Percentiles rank a stretch among this genome's conserved stretches.
These are phyloP conservation scores for Arvicanthis niloticus DNA, from an alignment of 2,113 vertebrate genomes.

Conservation along the genomic window DNA sequence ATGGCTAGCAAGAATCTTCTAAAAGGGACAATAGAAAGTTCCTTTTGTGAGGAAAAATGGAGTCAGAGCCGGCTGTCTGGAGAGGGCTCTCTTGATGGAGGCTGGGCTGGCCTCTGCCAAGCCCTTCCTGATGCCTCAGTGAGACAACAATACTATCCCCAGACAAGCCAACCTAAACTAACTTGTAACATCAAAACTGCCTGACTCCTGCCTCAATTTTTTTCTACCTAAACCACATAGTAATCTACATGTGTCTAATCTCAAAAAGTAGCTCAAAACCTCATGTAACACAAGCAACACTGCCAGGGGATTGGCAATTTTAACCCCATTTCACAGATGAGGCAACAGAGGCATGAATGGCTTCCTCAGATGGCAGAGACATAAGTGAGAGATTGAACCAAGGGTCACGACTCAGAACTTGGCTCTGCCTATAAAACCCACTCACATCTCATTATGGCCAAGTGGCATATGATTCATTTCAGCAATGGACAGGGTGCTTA, in stretches of 20 bases:
- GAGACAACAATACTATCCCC: too few relatives aligned
- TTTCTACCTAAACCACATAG: background rate
- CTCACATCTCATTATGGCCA: background rate
- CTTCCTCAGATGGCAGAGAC: background rate
- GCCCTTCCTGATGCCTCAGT: background rate
- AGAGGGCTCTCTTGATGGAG: background rate
- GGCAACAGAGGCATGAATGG: background rate
- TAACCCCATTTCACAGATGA: background rate
- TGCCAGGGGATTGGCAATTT: background rate
- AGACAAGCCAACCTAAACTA: background rate
- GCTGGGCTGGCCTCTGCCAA: background rate
- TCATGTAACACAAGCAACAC: background rate
- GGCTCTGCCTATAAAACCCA: background rate
- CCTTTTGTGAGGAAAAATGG: background rate
- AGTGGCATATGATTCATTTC: constrained; percentile 33
- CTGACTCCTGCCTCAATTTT: background rate
- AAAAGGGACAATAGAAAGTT: background rate
- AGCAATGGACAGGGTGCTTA: background rate
- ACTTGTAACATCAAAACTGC: too few relatives aligned
- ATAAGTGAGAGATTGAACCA: background rate
- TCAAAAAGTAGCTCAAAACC: background rate
- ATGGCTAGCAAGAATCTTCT: background rate
- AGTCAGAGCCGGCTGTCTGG: background rate
- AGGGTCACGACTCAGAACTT: background rate
- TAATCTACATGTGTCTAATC: background rate